Base-by-base conservation (phyloP, 2,888 invertebrate genomes). In the Andrena minutula region DNA sequence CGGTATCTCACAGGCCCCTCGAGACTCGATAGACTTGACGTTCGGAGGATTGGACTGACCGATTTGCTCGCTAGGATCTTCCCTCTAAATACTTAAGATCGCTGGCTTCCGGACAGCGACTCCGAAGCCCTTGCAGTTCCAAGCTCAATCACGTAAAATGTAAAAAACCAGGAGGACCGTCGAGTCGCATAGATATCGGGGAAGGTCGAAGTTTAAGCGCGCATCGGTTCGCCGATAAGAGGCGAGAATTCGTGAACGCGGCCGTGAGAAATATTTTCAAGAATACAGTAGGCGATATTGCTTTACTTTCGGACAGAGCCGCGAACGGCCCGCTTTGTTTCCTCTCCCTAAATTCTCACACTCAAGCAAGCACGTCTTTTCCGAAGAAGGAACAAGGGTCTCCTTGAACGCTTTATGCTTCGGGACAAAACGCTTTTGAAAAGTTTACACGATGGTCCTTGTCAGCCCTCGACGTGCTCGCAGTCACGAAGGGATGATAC, bases 341-440 rank as follows among this genome's bases (percentile, higher is more conserved):
- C 72, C 61, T 63, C 77, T 75, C 75, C 60, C 80, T 83, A 75
- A 81, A 73, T 79, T 78, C 74, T 81, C 68, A 26, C 76, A 73
- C 73, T 65, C 66, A 41, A 53, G 49, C 82, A 32, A 71, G 64
- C 66, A 30, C 69, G 71, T 78, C 75, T 87, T 80, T 75, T 76
- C 70, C 78, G 70, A 51, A 60, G 66, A 26, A 66, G 66, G 84
- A 75, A 78, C 75, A 65, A 77, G 79, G 72, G 61, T 32, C 79
- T 73, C 75, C 81, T 82, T 56, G 80, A 80, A 73, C 75, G 81
- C 85, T 88, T 87, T 87, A 85, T 86, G 82, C 79, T 79, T 61
- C 78, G 82, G 76, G 86, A 84, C 84, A 86, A 87, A 83, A 83
- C 78, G 79, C 87, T 86, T 87, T 86, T 85, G 75, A 86, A 88